These are phyloP conservation scores for Polylopha cassiicola DNA, from an alignment of 2,888 invertebrate genomes.

Conservation along the genomic window DNA sequence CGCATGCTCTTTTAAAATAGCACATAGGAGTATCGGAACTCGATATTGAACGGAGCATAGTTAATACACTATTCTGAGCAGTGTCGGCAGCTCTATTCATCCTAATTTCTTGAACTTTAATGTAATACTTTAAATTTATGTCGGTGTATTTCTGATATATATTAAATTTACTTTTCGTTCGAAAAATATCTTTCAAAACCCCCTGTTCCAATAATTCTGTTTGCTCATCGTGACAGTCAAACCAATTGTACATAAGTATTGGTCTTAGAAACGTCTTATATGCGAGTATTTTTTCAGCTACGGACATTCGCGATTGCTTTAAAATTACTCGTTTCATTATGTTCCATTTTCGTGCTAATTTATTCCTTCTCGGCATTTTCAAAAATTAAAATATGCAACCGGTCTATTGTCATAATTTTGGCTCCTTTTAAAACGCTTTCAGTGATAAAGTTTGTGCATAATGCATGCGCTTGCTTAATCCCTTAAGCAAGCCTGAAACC, in stretches of 20 bases:
- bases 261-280: constrained; percentile 52
- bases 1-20: constrained; percentile 29
- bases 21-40: constrained; percentile 26
- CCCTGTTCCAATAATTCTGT: constrained; percentile 39
- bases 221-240: constrained; percentile 24
- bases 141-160: constrained; percentile 41
- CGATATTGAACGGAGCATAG: constrained; percentile 29
- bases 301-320: constrained; percentile 28
- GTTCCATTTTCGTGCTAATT: constrained; percentile 27
- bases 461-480: no score
- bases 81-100: constrained; percentile 36
- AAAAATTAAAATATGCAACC: no score
- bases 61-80: constrained; percentile 25
- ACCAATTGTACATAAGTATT: constrained; percentile 43
- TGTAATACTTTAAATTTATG: constrained; percentile 35
- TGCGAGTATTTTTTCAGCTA: constrained; percentile 37
- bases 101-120: constrained; percentile 38
- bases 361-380: constrained; percentile 37
- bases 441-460: no score
- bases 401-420: no score
- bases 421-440: no score
- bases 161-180: constrained; percentile 15
- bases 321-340: constrained; percentile 31
- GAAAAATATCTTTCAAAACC: constrained; percentile 38
- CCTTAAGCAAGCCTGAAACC: no score